A percentile compares a stretch with the other conserved stretches of the same genome.
Conservation (phyloP, 2,888 invertebrate species). For the Tridacna crocea region DNA sequence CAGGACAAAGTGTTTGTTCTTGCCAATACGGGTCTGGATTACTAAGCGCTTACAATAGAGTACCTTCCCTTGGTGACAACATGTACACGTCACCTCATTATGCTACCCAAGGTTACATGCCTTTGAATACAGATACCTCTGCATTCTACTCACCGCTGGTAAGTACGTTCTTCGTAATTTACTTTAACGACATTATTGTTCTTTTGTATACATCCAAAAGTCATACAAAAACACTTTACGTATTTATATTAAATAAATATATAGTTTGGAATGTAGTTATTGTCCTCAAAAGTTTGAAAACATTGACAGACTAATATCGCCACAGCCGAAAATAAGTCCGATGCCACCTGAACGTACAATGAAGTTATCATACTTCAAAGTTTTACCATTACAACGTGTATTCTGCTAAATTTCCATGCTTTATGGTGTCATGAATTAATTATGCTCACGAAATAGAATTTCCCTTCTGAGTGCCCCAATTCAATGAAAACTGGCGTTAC, state of each 20-base stretch:
- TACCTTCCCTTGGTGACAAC: constrained; percentile 85
- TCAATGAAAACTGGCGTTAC: too few species aligned
- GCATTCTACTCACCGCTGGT: constrained; percentile 98
- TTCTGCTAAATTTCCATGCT: too few species aligned
- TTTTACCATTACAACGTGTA: too few species aligned
- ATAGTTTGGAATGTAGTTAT: neutral
- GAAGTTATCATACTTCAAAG: too few species aligned
- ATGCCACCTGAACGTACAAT: too few species aligned
- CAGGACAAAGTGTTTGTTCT: constrained; percentile 82
- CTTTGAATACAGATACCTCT: constrained; percentile 88
- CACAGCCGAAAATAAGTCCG: too few species aligned
- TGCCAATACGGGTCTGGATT: constrained; percentile 89
- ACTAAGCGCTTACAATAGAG: constrained; percentile 89
- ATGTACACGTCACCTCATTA: constrained; percentile 79
- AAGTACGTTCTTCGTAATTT: constrained; percentile 85
- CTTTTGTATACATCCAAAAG: neutral
- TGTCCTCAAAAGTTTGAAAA: too few species aligned
- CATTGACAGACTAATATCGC: too few species aligned
- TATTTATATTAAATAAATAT: neutral
- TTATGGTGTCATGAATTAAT: too few species aligned
- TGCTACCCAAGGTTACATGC: constrained; percentile 83
- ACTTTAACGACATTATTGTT: neutral
- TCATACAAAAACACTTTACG: too few species aligned
- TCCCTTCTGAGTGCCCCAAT: too few species aligned
- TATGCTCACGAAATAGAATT: too few species aligned